These are phyloP conservation scores for Brevimyrus niger DNA, from an alignment of 2,113 vertebrate species.

Conservation along the genomic window DNA sequence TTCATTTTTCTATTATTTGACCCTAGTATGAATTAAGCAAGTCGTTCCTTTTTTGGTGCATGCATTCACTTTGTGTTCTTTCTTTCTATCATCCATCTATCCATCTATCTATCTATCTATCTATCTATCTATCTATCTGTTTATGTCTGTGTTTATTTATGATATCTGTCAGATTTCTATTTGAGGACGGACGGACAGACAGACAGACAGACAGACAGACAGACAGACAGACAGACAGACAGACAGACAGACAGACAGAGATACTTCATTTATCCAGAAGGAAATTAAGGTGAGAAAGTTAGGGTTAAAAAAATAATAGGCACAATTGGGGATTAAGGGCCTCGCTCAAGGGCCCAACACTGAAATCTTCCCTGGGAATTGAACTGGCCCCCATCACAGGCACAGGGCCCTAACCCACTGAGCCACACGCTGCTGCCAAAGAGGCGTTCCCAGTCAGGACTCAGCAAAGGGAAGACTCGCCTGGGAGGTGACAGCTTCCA, in stretches of 20 bases:
- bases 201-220: no score
- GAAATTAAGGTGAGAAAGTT: neutral
- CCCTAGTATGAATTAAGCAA: no score
- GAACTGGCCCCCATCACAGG: neutral
- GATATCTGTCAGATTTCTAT: neutral
- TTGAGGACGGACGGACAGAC: neutral
- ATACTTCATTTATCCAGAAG: no score
- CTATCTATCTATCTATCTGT: no score
- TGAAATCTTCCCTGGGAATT: neutral
- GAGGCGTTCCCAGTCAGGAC: neutral
- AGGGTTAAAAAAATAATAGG: neutral
- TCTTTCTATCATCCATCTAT: no score
- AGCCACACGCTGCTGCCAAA: neutral
- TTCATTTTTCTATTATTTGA: no score
- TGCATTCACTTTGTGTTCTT: no score
- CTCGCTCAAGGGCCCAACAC: neutral
- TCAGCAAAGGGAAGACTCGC: neutral
- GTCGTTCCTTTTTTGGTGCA: no score
- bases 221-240: no score
- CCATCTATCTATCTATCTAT: no score
- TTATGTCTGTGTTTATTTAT: no score
- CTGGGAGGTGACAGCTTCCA: constrained; percentile 40
- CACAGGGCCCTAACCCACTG: neutral
- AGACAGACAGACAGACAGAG: no score
- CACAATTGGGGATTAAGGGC: neutral